A percentile compares a stretch with the other conserved stretches of the same genome.
Conservation (phyloP, 2,113 vertebrate species). For the Martes martes region DNA sequence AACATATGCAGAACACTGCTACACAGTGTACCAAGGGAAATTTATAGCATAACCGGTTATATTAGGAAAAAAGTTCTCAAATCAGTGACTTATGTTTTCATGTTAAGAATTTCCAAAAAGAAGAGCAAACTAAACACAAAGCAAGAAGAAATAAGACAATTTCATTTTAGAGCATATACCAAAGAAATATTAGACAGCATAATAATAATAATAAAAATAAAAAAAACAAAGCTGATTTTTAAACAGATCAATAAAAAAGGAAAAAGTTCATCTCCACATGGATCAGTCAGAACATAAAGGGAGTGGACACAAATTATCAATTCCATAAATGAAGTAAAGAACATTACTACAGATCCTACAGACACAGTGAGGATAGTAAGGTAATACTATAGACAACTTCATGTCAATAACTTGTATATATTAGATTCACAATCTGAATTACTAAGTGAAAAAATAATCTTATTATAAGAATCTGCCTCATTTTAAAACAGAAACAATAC, state of each 20-base stretch:
- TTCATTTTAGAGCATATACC: background rate
- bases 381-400: background rate
- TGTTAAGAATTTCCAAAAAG: background rate
- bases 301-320: background rate
- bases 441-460: background rate
- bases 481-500: background rate
- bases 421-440: background rate
- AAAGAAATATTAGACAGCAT: background rate
- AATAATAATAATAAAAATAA: background rate
- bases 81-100: background rate
- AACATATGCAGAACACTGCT: background rate
- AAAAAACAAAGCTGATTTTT: background rate
- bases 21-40: background rate
- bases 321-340: background rate
- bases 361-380: background rate
- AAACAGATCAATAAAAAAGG: background rate
- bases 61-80: background rate
- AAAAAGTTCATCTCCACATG: background rate
- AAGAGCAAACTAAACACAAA: background rate
- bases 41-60: background rate
- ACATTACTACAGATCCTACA: conserved; percentile 46
- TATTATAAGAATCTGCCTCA: background rate
- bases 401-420: background rate
- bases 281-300: background rate
- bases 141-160: background rate